Conservation (phyloP, 1,140 invertebrate species). For the Eumaeus atala region DNA sequence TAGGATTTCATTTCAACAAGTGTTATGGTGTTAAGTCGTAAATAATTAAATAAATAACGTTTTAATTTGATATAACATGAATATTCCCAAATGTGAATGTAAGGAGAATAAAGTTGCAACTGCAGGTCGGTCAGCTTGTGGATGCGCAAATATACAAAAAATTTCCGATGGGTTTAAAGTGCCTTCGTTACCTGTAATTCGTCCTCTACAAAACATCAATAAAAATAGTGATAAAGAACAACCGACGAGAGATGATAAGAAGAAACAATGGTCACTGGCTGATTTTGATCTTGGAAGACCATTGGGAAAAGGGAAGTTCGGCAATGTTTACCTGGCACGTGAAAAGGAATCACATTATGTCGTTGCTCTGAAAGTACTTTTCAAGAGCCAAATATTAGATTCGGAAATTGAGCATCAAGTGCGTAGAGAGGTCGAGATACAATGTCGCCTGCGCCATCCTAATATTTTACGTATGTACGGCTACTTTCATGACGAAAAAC, state of each 20-base stretch:
- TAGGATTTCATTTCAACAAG: too few species aligned
- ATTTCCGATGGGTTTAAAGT: slow-evolving; percentile 53
- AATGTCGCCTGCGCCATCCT: slow-evolving; percentile 92
- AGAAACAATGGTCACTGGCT: slow-evolving; percentile 84
- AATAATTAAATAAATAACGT: too few species aligned
- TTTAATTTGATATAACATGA: slow-evolving; percentile 34
- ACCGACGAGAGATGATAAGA: slow-evolving; percentile 42
- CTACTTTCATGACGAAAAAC: slow-evolving; percentile 94
- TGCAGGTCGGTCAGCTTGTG: slow-evolving; percentile 32
- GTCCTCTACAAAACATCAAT: slow-evolving; percentile 36
- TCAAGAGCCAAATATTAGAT: slow-evolving; percentile 93
- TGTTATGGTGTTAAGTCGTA: too few species aligned
- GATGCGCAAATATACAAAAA: slow-evolving; percentile 36
- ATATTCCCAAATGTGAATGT: slow-evolving; percentile 42
- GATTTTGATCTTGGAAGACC: slow-evolving; percentile 97
- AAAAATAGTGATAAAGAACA: slow-evolving; percentile 40
- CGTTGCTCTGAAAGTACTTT: slow-evolving; percentile 96
- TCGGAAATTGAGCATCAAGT: slow-evolving; percentile 96
- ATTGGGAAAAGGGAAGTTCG: slow-evolving; percentile 98
- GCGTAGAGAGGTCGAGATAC: slow-evolving; percentile 93
- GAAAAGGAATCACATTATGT: slow-evolving; percentile 95
- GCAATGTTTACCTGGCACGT: slow-evolving; percentile 96
- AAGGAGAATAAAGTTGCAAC: slow-evolving; percentile 53
- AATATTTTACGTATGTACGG: slow-evolving; percentile 96
- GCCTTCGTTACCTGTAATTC: slow-evolving; percentile 42